Evolutionary conservation across 2,113 vertebrate species (phyloP), one percentile per base, ranked within the genome.

Genomic region (Hemiprocne comata): DNA sequence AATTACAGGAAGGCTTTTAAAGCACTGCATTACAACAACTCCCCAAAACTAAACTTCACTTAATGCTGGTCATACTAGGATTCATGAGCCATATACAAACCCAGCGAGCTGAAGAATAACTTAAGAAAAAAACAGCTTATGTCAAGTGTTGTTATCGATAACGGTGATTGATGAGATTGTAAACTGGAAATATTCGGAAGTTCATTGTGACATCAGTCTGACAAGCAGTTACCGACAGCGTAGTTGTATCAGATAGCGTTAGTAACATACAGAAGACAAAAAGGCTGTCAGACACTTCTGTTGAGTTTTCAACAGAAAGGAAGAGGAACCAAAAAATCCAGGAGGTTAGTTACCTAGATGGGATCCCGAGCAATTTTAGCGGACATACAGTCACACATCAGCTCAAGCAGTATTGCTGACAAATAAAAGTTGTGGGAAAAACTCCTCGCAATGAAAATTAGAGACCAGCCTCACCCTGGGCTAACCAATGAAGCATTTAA

Each of bases 21-120:
- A 89, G 75, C 74, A 55, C 65, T 40, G 25, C 55, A 57, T 74
- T 88, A 85, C 44, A 87, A 86, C 88, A 90, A 86, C 88, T 95
- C 76, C 90, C 55, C 71, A 54, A 84, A 96, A 94, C 93, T 79
- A 72, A 90, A 95, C 88, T 95, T 92, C 67, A 44, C 74, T 70
- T 79, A 92, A 85, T 5, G 10, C 71, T 87, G 85, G 66, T 92
- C 80, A 67, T n/a, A 29, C 48, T 66, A 82, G 69, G 88, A 92
- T 91, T 94, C 93, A 94, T 5, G 58, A 91, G 84, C 75, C 67
- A 64, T 12, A 78, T 19, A 24, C n/a, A 85, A 90, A 62, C 28
- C 36, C 58, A 91, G 81, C 9, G 12, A 89, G 34, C 5, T 75
- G 57, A 79, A 90, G 51, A 77, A 73, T 58, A 87, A 90, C 48